Evolutionary conservation across 2,113 vertebrate genomes (phyloP).

Genomic region (Clupea harengus): DNA sequence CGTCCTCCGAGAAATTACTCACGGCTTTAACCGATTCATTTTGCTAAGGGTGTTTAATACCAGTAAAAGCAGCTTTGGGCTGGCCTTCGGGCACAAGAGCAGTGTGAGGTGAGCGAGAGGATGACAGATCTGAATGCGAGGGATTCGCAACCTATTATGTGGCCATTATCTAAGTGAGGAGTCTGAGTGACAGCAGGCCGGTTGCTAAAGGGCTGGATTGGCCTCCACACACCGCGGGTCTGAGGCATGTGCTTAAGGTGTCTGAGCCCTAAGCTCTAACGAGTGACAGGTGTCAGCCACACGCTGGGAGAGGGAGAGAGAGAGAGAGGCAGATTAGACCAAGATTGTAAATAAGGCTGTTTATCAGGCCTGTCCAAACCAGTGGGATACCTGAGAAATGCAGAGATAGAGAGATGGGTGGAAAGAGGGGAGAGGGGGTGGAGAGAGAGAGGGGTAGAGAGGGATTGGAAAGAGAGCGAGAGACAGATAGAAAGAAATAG

Average conservation of each 20-base stretch:
- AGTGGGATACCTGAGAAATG: neutral
- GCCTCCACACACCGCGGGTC: neutral
- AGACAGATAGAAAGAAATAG: too few relatives aligned
- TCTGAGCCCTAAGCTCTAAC: constrained; percentile 16
- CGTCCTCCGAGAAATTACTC: neutral
- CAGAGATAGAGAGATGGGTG: neutral
- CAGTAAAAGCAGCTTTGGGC: constrained; percentile 22
- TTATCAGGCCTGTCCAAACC: neutral
- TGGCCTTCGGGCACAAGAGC: constrained; percentile 4
- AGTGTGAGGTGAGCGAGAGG: neutral
- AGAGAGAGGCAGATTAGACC: neutral
- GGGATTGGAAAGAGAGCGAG: too few relatives aligned
- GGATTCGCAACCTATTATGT: neutral
- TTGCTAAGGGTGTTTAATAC: constrained; percentile 26
- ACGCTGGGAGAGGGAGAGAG: neutral
- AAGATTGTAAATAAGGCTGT: constrained; percentile 1
- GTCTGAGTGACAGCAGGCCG: neutral
- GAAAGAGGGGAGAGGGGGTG: neutral
- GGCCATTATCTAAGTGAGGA: constrained; percentile 16
- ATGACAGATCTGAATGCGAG: constrained; percentile 1
- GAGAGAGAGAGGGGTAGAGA: neutral
- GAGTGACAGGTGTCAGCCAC: constrained; percentile 32
- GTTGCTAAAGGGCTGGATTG: neutral
- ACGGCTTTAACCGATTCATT: constrained; percentile 1
- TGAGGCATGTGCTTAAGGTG: constrained; percentile 27